Percentiles rank a stretch among this genome's conserved stretches.
phyloP scores from a whole-genome alignment of 1,140 invertebrate species.

The Adoxophyes honmai region DNA sequence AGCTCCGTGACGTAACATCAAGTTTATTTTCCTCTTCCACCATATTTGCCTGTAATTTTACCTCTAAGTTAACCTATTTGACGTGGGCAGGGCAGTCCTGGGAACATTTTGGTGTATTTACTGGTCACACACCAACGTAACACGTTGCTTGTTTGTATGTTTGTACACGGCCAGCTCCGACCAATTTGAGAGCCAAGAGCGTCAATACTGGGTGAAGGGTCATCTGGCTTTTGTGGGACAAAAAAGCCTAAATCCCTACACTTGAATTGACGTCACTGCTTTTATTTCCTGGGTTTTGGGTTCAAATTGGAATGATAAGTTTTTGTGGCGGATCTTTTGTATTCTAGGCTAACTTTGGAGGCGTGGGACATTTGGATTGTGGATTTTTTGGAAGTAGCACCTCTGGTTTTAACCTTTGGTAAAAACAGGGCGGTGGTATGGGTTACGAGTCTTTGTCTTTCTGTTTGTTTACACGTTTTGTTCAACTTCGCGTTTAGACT shows the following conservation, averaged over 20 bases:
- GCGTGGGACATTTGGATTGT: neutral
- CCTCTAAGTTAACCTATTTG: neutral
- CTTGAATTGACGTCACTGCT: neutral
- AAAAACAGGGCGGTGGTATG: no score
- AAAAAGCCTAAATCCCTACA: neutral
- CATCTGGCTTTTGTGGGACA: neutral
- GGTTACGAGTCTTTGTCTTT: no score
- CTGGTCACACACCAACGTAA: neutral
- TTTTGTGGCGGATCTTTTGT: neutral
- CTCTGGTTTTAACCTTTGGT: no score
- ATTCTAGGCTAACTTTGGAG: neutral
- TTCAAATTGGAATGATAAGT: neutral
- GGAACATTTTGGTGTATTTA: neutral
- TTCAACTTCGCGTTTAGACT: no score
- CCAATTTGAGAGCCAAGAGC: constrained; percentile 6
- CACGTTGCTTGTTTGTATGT: neutral
- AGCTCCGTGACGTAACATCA: no score
- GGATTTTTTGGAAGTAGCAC: neutral
- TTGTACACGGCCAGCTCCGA: neutral
- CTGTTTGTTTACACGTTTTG: no score
- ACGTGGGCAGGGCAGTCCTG: constrained; percentile 1
- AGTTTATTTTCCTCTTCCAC: no score
- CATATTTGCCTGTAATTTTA: no score
- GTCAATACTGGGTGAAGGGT: neutral
- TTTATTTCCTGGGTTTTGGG: neutral